phyloP scores from a whole-genome alignment of 2,888 invertebrate species.

The Rhamnusium bicolor region DNA sequence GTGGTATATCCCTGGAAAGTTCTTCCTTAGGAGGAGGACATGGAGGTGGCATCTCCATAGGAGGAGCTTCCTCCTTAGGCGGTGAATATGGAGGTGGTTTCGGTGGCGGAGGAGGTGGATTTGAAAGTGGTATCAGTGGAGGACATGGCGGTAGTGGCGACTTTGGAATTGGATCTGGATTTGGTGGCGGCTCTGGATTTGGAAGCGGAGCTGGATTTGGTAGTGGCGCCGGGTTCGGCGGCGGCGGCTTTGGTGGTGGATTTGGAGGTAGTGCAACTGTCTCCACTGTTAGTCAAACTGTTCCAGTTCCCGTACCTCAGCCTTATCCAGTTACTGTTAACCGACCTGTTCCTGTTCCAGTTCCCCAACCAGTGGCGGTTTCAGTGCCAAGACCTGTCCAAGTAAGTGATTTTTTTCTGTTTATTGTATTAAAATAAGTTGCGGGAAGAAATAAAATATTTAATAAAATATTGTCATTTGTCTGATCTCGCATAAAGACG shows the following conservation, averaged over 20 bases:
- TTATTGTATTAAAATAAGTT: no score
- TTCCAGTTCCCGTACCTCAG: conserved; percentile 66
- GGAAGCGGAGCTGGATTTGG: conserved; percentile 43
- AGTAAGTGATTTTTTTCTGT: conserved; percentile 36
- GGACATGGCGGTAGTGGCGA: conserved; percentile 41
- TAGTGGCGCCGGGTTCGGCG: conserved; percentile 58
- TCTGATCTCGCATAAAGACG: no score
- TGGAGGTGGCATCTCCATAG: conserved; percentile 15
- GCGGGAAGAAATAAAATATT: no score
- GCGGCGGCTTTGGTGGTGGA: conserved; percentile 47
- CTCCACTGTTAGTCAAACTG: conserved; percentile 64
- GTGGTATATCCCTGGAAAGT: no score
- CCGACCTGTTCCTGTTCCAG: conserved; percentile 73
- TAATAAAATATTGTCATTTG: no score
- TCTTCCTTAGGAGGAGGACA: background rate
- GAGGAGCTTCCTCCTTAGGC: no score
- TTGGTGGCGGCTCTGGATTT: conserved; percentile 40
- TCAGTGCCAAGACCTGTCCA: conserved; percentile 71
- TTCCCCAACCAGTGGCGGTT: conserved; percentile 73
- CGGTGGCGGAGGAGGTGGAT: background rate
- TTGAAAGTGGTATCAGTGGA: conserved; percentile 38
- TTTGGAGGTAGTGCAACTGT: conserved; percentile 66
- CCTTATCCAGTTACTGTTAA: conserved; percentile 68
- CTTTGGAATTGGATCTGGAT: conserved; percentile 30
- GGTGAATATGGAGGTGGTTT: conserved; percentile 25